A percentile compares a stretch with the other conserved stretches of the same genome.
Conservation (phyloP, 2,888 invertebrate genomes). For the Pheosia tremula region DNA sequence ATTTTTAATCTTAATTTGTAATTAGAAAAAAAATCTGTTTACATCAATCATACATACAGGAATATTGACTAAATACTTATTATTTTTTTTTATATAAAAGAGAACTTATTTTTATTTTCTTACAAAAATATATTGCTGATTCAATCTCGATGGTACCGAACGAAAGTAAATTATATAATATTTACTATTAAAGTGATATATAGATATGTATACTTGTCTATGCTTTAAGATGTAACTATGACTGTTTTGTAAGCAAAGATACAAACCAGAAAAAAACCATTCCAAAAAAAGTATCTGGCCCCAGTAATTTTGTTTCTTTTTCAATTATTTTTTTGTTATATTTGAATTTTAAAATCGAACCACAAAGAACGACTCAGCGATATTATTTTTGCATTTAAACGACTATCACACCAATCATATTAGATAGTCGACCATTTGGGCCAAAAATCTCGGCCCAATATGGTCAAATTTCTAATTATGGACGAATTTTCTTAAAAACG, state of each 20-base stretch:
- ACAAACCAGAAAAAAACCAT: no score
- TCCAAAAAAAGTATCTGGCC: no score
- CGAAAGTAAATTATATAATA: no score
- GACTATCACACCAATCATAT: conserved; percentile 61
- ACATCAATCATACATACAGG: conserved; percentile 57
- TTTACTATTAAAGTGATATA: no score
- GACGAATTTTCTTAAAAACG: conserved; percentile 48
- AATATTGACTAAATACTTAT: conserved; percentile 67
- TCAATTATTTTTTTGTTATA: background rate
- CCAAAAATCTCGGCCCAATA: conserved; percentile 48
- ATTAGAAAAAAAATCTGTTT: conserved; percentile 52
- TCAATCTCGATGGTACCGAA: conserved; percentile 13
- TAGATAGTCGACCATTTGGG: conserved; percentile 78
- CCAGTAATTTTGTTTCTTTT: no score
- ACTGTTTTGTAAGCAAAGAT: no score
- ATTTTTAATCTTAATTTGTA: conserved; percentile 61
- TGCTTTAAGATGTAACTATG: no score
- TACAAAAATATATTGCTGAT: conserved; percentile 22
- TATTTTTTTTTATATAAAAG: conserved; percentile 46
- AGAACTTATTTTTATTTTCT: conserved; percentile 39
- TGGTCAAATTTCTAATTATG: conserved; percentile 77
- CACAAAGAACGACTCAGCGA: background rate
- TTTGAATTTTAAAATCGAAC: no score
- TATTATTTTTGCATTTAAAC: conserved; percentile 8
- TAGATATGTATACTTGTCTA: no score